These are phyloP conservation scores for Grallaria varia DNA, from an alignment of 2,113 vertebrate species.

Conservation along the genomic window DNA sequence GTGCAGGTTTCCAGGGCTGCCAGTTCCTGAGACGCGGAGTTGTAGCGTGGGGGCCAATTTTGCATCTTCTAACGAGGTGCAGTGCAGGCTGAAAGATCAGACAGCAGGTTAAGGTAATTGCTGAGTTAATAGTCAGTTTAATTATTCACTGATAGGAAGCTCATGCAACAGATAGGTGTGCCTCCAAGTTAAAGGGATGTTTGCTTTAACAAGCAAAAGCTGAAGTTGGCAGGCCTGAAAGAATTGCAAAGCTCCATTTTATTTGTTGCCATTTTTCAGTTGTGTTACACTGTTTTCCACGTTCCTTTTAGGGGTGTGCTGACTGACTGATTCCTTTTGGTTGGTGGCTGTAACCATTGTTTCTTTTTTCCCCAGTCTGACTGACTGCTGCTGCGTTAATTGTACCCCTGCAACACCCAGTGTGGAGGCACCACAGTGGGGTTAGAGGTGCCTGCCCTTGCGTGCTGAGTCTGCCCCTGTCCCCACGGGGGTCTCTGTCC, in stretches of 20 bases:
- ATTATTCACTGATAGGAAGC: background rate
- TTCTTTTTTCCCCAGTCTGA: background rate
- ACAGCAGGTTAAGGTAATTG: conserved; percentile 2
- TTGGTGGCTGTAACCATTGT: background rate
- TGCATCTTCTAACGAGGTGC: background rate
- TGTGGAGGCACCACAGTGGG: fast-evolving
- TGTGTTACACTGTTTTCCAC: background rate
- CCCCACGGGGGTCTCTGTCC: background rate
- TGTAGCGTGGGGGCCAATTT: background rate
- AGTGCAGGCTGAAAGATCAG: conserved; percentile 7
- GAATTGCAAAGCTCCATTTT: background rate
- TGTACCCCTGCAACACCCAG: background rate
- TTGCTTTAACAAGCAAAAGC: conserved; percentile 6
- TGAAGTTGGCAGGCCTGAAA: background rate
- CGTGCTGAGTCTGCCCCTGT: background rate
- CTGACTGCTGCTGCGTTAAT: background rate
- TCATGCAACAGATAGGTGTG: conserved; percentile 15
- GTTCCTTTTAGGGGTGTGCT: background rate
- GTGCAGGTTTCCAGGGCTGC: conserved; percentile 44
- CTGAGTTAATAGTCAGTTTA: conserved; percentile 18
- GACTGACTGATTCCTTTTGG: background rate
- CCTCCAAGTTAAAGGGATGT: conserved; percentile 16
- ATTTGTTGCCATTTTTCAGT: background rate
- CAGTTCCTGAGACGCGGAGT: background rate
- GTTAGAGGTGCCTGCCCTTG: background rate